A percentile compares a stretch with the other conserved stretches of the same genome.
These are phyloP conservation scores for Synergus japonicus DNA, from an alignment of 2,888 invertebrate species.

Conservation along the genomic window DNA sequence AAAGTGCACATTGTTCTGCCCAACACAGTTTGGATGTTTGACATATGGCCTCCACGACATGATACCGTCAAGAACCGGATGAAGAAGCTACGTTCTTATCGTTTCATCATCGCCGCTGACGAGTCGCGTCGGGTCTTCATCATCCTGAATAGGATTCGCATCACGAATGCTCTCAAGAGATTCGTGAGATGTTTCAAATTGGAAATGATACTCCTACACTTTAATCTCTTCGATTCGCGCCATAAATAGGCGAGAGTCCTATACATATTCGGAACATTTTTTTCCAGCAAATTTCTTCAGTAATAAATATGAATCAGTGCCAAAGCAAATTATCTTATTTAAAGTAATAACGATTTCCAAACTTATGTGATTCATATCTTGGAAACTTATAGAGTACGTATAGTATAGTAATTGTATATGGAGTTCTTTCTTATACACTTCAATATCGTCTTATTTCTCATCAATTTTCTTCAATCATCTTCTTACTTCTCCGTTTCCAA, in stretches of 20 bases:
- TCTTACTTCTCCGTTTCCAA: neutral
- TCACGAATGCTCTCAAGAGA: conserved; percentile 5
- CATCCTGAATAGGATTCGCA: conserved; percentile 21
- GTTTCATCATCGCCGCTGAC: neutral
- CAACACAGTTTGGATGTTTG: conserved; percentile 24
- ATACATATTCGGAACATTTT: neutral
- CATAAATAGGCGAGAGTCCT: neutral
- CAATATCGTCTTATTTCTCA: neutral
- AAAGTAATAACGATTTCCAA: neutral
- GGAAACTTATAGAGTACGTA: neutral
- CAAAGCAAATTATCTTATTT: too few relatives aligned
- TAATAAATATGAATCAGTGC: too few relatives aligned
- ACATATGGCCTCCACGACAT: neutral
- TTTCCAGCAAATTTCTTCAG: too few relatives aligned
- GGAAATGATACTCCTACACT: neutral
- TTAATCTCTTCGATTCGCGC: neutral
- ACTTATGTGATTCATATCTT: neutral
- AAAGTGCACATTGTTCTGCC: conserved; percentile 30
- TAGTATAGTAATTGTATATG: neutral
- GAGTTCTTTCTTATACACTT: neutral
- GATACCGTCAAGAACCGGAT: conserved; percentile 10
- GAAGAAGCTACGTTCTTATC: neutral
- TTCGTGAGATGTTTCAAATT: neutral
- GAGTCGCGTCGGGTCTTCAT: neutral
- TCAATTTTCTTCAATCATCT: neutral